Percentiles rank a stretch among this genome's conserved stretches.
phyloP scores from a whole-genome alignment of 2,113 vertebrate genomes.

The Nyctibius bracteatus region DNA sequence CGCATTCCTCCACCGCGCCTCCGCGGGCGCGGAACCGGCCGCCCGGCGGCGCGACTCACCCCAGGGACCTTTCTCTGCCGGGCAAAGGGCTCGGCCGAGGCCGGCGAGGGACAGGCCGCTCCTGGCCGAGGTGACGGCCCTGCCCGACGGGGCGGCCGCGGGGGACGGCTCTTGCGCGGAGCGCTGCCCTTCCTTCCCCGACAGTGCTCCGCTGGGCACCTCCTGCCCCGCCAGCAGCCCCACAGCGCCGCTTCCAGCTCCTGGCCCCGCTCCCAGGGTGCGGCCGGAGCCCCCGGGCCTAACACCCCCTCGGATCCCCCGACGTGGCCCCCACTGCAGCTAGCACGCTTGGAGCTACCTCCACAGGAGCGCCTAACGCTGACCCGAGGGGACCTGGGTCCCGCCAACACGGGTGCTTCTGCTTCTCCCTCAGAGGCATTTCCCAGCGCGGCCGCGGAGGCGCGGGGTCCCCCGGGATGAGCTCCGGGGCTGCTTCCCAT shows the following conservation, averaged over 20 bases:
- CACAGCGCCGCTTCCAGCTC: background rate
- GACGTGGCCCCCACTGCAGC: too few species aligned
- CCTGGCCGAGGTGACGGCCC: background rate
- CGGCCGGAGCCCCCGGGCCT: background rate
- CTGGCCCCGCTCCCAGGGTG: background rate
- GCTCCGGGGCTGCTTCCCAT: background rate
- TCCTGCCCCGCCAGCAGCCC: background rate
- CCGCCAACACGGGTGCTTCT: background rate
- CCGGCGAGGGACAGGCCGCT: background rate
- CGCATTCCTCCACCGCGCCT: slow-evolving; percentile 57
- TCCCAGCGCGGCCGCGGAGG: background rate
- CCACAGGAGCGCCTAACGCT: background rate
- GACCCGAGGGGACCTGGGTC: rapidly evolving
- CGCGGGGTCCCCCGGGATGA: background rate
- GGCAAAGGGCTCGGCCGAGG: background rate
- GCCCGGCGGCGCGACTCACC: background rate
- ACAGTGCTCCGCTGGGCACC: background rate
- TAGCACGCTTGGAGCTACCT: background rate
- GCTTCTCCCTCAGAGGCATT: background rate
- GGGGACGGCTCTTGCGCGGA: background rate
- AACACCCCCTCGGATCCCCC: background rate
- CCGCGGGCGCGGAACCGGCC: background rate
- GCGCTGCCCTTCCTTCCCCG: background rate
- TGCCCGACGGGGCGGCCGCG: background rate
- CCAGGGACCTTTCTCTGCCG: background rate